Evolutionary conservation across 2,888 invertebrate genomes (phyloP).

Genomic region (Gandaritis pyraliata): DNA sequence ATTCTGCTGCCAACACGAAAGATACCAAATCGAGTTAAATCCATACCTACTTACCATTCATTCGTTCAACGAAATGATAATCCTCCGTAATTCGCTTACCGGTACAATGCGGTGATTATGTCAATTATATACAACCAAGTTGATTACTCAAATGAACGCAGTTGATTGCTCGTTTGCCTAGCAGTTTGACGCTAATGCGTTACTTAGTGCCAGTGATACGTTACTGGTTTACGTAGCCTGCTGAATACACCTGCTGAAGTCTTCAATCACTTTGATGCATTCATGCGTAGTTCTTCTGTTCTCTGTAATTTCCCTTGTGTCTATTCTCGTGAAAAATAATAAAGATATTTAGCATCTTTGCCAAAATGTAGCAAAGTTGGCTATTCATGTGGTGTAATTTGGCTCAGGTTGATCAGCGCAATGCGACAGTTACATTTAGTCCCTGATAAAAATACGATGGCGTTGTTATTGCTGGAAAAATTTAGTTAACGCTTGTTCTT

Average conservation of each 20-base stretch:
- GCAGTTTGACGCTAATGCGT: constrained; percentile 32
- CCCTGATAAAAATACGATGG: too few species aligned
- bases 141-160: constrained; percentile 36
- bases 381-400: constrained; percentile 8
- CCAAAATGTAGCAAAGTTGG: constrained; percentile 14
- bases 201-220: constrained; percentile 25
- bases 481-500: not conserved
- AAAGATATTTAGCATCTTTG: constrained; percentile 2
- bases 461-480: too few species aligned
- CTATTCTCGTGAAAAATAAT: not conserved
- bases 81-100: constrained; percentile 16
- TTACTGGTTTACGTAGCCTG: constrained; percentile 23
- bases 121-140: constrained; percentile 35
- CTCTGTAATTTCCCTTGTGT: not conserved
- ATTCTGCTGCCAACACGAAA: not conserved
- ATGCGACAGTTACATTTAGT: constrained; percentile 15
- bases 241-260: not conserved
- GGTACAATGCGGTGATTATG: constrained; percentile 32
- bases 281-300: not conserved
- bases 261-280: not conserved
- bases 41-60: not conserved
- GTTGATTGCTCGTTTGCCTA: constrained; percentile 29
- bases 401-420: constrained; percentile 24
- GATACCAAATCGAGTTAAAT: not conserved
- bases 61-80: constrained; percentile 16